These are phyloP conservation scores for Channallabes apus DNA, from an alignment of 2,797 vertebrate genomes.

Conservation along the genomic window DNA sequence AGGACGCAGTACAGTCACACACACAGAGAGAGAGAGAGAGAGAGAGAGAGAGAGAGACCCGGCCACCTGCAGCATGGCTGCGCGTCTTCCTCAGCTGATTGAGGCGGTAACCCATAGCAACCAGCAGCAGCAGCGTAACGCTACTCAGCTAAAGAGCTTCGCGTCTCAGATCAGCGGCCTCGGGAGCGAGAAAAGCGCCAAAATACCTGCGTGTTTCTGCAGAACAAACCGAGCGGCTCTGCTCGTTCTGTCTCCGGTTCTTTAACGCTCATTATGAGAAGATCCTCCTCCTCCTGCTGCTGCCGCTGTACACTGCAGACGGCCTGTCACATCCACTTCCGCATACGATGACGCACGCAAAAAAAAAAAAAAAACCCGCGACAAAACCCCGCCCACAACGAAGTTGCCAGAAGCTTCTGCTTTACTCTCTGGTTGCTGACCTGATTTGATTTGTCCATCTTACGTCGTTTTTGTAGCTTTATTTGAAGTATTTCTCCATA, in stretches of 20 bases:
- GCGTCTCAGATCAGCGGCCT: background rate
- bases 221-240: background rate
- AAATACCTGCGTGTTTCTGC: conserved; percentile 37
- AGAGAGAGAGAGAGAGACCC: too few species aligned
- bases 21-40: too few species aligned
- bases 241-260: background rate
- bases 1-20: background rate
- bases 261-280: background rate
- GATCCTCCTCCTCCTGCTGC: background rate
- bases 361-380: background rate
- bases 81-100: background rate
- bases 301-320: background rate
- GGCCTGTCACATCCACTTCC: background rate
- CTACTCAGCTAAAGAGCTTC: background rate
- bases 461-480: too few species aligned
- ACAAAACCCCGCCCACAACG: background rate
- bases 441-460: too few species aligned
- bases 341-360: background rate
- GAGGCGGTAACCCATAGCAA: conserved; percentile 5
- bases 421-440: too few species aligned
- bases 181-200: background rate
- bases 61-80: background rate
- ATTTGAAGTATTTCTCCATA: too few species aligned
- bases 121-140: background rate
- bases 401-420: background rate